Evolutionary conservation across 2,797 vertebrate species (phyloP).

Genomic region (Gila robusta): DNA sequence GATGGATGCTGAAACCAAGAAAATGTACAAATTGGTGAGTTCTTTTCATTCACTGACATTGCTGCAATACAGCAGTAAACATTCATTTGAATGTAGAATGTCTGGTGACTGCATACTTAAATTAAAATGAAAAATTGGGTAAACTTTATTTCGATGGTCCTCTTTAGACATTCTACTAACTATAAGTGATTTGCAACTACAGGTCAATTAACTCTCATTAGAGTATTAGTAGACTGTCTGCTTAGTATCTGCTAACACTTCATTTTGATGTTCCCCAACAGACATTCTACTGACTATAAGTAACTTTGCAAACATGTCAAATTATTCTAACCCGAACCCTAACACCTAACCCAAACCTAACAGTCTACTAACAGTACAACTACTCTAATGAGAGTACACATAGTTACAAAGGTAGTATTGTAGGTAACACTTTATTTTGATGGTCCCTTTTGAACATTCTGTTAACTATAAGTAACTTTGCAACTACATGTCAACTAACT

Average conservation of each 20-base stretch:
- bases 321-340: no score
- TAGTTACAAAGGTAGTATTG: not conserved
- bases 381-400: not conserved
- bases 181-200: not conserved
- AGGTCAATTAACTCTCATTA: no score
- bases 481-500: no score
- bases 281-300: not conserved
- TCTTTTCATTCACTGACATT: not conserved
- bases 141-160: not conserved
- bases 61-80: not conserved
- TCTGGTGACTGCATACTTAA: not conserved
- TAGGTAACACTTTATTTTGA: no score
- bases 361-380: not conserved
- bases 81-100: no score
- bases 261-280: no score
- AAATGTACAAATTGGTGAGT: conserved; percentile 87
- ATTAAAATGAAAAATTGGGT: not conserved
- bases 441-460: no score
- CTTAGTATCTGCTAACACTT: no score
- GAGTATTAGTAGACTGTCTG: no score
- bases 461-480: no score
- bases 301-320: not conserved
- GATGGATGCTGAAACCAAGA: conserved; percentile 84
- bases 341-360: not conserved
- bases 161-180: not conserved